Percentiles rank a stretch among this genome's conserved stretches.
These are phyloP conservation scores for Pimpla rufipes DNA, from an alignment of 2,888 invertebrate species.

Conservation along the genomic window DNA sequence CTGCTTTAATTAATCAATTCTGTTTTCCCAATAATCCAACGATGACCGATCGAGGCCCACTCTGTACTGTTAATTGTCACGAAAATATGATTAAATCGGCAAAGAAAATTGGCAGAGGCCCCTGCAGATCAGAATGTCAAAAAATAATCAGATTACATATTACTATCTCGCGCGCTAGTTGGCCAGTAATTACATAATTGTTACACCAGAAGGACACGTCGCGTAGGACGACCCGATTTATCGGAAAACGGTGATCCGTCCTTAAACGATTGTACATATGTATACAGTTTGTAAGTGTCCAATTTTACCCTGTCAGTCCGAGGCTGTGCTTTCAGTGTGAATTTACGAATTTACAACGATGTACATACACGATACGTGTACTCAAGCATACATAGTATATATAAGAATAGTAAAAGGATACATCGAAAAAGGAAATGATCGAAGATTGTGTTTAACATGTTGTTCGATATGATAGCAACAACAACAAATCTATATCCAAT, in stretches of 20 bases:
- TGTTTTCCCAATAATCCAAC: conserved; percentile 32
- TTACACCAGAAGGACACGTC: conserved; percentile 15
- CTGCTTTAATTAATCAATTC: conserved; percentile 53
- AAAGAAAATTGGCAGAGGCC: conserved; percentile 13
- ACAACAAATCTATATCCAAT: conserved; percentile 36
- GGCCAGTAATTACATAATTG: conserved; percentile 3
- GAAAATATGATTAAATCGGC: conserved; percentile 7
- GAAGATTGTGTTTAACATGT: conserved; percentile 15
- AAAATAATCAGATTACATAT: conserved; percentile 25
- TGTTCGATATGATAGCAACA: conserved; percentile 5
- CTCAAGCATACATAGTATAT: conserved; percentile 37
- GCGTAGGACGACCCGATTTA: conserved; percentile 9
- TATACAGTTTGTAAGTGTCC: conserved; percentile 50
- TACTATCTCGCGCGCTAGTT: conserved; percentile 20
- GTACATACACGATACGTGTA: conserved; percentile 66
- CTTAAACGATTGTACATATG: conserved; percentile 58
- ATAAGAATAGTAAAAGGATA: conserved; percentile 5
- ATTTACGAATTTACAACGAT: conserved; percentile 62
- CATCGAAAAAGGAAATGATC: conserved; percentile 14
- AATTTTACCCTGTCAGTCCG: conserved; percentile 43
- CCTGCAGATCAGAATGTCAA: conserved; percentile 27
- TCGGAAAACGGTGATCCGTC: conserved; percentile 19
- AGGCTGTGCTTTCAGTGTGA: conserved; percentile 65
- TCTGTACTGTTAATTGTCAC: conserved; percentile 13
- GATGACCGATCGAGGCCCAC: conserved; percentile 13